These are phyloP conservation scores for Athene noctua DNA, from an alignment of 2,113 vertebrate genomes.

Conservation along the genomic window DNA sequence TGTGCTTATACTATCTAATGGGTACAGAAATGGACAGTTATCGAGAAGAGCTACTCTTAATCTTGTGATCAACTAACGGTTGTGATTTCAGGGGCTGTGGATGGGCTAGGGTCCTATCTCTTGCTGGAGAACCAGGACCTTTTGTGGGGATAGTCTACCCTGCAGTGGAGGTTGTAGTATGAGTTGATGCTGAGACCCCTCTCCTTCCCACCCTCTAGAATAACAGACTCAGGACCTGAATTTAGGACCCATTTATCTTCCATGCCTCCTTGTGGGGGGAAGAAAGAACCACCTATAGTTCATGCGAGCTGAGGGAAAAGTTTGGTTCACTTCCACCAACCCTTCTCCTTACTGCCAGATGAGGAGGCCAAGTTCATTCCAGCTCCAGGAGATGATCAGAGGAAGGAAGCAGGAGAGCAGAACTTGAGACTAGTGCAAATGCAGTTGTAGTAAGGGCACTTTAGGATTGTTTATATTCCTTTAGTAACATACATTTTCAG, in stretches of 20 bases:
- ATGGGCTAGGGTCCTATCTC: not conserved
- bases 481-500: not conserved
- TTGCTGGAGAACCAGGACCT: not conserved
- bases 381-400: not conserved
- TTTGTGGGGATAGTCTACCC: no score
- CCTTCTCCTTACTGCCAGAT: not conserved
- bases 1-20: accelerated
- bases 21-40: not conserved
- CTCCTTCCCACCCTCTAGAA: not conserved
- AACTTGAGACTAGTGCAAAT: not conserved
- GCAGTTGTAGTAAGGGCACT: not conserved
- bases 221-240: not conserved
- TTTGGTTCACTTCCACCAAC: not conserved
- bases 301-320: not conserved
- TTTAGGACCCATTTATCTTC: not conserved
- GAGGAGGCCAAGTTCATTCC: not conserved
- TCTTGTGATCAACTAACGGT: accelerated
- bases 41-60: not conserved
- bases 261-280: not conserved
- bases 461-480: not conserved
- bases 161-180: not conserved
- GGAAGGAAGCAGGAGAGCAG: not conserved
- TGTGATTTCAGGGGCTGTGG: not conserved
- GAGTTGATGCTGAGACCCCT: not conserved
- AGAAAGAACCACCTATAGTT: not conserved